phyloP scores from a whole-genome alignment of 2,113 vertebrate genomes.

The Thomomys bottae region DNA sequence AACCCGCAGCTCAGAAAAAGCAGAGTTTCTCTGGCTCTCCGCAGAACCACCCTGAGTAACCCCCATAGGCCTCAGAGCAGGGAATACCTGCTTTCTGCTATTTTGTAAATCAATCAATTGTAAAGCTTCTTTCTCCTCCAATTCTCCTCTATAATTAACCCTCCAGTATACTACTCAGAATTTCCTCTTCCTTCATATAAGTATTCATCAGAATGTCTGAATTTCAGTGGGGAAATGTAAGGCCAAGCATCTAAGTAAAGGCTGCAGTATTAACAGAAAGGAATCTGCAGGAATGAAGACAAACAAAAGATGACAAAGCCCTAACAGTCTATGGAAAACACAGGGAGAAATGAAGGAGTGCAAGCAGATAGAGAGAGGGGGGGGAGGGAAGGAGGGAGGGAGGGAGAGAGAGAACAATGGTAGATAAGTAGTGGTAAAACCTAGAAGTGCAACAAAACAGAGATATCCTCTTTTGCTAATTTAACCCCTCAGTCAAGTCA shows the following conservation, averaged over 20 bases:
- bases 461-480: background rate
- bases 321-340: background rate
- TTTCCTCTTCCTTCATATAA: conserved; percentile 20
- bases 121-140: background rate
- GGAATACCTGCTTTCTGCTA: background rate
- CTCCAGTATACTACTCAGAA: background rate
- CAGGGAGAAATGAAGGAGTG: background rate
- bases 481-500: background rate
- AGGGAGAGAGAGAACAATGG: background rate
- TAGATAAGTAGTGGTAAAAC: conserved; percentile 43
- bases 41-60: background rate
- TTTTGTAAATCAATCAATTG: conserved; percentile 36
- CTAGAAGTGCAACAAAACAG: conserved; percentile 44
- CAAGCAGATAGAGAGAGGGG: background rate
- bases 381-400: too few species aligned
- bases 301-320: background rate
- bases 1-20: background rate
- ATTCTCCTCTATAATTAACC: background rate
- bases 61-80: background rate
- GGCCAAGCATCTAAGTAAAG: background rate
- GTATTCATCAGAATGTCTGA: background rate
- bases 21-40: background rate
- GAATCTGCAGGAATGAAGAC: background rate
- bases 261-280: background rate
- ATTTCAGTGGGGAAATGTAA: background rate